phyloP scores from a whole-genome alignment of 2,888 invertebrate species.

The Ditula angustiorana region DNA sequence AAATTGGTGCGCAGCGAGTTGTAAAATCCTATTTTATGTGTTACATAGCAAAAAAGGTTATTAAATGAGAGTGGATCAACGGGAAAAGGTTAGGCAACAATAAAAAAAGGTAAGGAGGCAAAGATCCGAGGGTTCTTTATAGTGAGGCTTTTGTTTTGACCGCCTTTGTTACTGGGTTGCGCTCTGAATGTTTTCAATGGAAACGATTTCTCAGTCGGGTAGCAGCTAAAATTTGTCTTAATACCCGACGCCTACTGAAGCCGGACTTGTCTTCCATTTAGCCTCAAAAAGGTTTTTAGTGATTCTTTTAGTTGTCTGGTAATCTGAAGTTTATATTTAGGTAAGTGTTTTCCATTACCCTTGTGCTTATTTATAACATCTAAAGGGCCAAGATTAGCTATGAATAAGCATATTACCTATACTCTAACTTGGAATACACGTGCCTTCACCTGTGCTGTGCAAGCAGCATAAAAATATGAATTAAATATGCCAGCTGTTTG shows the following conservation, averaged over 20 bases:
- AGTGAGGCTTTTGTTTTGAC: slow-evolving; percentile 67
- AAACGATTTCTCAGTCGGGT: slow-evolving; percentile 69
- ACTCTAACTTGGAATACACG: too few relatives aligned
- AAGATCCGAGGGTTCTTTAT: slow-evolving; percentile 64
- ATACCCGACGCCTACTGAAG: slow-evolving; percentile 32
- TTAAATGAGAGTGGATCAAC: slow-evolving; percentile 72
- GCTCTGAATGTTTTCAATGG: slow-evolving; percentile 64
- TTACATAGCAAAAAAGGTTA: slow-evolving; percentile 62
- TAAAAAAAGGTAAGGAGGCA: slow-evolving; percentile 68
- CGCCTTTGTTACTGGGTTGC: slow-evolving; percentile 51
- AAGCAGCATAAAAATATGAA: too few relatives aligned
- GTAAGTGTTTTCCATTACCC: slow-evolving; percentile 17
- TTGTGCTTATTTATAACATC: too few relatives aligned
- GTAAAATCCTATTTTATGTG: slow-evolving; percentile 58
- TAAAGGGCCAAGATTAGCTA: too few relatives aligned
- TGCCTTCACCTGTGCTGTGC: too few relatives aligned
- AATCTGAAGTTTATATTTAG: slow-evolving; percentile 10
- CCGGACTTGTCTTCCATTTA: slow-evolving; percentile 30
- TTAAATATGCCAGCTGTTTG: too few relatives aligned
- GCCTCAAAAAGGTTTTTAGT: slow-evolving; percentile 24
- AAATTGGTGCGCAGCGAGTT: slow-evolving; percentile 42
- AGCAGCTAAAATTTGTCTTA: slow-evolving; percentile 56
- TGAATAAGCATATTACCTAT: too few relatives aligned
- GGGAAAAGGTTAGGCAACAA: slow-evolving; percentile 74
- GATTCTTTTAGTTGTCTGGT: slow-evolving; percentile 41